A percentile compares a stretch with the other conserved stretches of the same genome.
Evolutionary conservation across 2,113 vertebrate species (phyloP).

Genomic region (Sprattus sprattus): DNA sequence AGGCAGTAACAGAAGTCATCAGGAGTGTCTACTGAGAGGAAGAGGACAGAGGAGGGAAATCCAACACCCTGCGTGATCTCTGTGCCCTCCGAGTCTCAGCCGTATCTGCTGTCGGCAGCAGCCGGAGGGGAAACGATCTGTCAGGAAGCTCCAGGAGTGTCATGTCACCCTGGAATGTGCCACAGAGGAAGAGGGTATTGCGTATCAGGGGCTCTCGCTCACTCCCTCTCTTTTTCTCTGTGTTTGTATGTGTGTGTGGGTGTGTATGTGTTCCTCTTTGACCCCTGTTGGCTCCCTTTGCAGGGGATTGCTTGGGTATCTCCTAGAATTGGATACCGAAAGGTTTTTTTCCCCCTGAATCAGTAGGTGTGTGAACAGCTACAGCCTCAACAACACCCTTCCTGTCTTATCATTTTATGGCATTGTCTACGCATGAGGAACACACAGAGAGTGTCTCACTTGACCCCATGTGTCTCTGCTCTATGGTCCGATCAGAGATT

Average conservation of each 20-base stretch:
- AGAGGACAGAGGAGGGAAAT: slow-evolving; percentile 34
- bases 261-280: not conserved
- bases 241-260: not conserved
- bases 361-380: slow-evolving; percentile 7
- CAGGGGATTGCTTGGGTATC: not conserved
- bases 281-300: not conserved
- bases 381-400: not conserved
- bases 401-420: slow-evolving; percentile 3
- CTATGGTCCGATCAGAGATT: not conserved
- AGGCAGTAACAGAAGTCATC: not conserved
- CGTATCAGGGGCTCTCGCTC: not conserved
- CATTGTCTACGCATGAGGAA: not conserved
- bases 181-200: slow-evolving; percentile 35
- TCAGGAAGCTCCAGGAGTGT: slow-evolving; percentile 42
- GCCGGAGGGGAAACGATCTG: slow-evolving; percentile 35
- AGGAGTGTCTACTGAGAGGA: slow-evolving; percentile 8
- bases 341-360: not conserved
- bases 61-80: slow-evolving; percentile 30
- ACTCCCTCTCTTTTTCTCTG: not conserved
- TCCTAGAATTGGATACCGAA: not conserved
- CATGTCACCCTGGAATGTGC: slow-evolving; percentile 37
- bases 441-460: not conserved
- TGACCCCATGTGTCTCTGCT: not conserved
- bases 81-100: slow-evolving; percentile 37
- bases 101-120: slow-evolving; percentile 35